phyloP scores from a whole-genome alignment of 2,113 vertebrate species.

The Columba livia region DNA sequence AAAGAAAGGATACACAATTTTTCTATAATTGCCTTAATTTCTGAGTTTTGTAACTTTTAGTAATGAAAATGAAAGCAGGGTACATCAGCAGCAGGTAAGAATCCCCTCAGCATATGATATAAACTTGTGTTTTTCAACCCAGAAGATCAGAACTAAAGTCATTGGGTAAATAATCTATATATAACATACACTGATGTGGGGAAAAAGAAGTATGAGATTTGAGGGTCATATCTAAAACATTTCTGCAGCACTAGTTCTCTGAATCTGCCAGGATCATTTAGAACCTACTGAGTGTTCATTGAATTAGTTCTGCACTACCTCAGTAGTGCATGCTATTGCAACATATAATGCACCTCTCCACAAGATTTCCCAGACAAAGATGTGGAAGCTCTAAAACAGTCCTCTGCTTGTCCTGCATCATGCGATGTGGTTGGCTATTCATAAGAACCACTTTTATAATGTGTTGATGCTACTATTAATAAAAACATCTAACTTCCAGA shows the following conservation, averaged over 20 bases:
- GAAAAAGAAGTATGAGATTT: neutral
- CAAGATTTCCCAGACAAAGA: neutral
- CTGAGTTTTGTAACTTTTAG: neutral
- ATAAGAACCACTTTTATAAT: neutral
- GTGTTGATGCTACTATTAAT: neutral
- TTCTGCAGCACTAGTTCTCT: neutral
- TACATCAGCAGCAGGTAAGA: neutral
- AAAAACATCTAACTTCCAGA: neutral
- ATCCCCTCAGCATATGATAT: neutral
- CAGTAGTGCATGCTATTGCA: neutral
- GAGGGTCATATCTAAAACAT: neutral
- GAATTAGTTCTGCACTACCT: neutral
- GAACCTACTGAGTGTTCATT: neutral
- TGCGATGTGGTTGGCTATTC: accelerated
- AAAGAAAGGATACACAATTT: neutral
- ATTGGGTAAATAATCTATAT: neutral
- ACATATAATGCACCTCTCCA: neutral
- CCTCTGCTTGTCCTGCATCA: neutral
- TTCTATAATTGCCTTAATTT: neutral
- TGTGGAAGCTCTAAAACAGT: neutral
- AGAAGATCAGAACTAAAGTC: neutral
- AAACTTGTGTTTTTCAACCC: neutral
- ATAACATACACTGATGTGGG: neutral
- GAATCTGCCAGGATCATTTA: neutral
- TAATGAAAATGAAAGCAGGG: neutral